These are phyloP conservation scores for Diplodus puntazzo DNA, from an alignment of 2,797 vertebrate genomes.

Conservation along the genomic window DNA sequence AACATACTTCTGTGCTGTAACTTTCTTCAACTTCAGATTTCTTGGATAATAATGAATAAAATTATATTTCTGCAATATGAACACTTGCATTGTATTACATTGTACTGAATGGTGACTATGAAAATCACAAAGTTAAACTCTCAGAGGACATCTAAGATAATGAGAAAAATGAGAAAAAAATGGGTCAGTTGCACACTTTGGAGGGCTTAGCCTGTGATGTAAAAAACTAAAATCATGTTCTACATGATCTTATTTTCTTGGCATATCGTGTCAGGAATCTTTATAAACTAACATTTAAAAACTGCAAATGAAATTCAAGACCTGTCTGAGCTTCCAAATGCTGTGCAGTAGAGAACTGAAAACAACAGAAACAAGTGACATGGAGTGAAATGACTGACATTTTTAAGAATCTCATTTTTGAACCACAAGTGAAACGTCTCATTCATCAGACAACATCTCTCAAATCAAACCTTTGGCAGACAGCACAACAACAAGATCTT, in stretches of 20 bases:
- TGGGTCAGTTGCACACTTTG: no score
- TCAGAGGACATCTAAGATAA: not conserved
- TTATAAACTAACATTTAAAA: slow-evolving; percentile 1
- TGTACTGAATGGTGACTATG: slow-evolving; percentile 5
- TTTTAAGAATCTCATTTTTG: slow-evolving; percentile 28
- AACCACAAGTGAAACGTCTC: slow-evolving; percentile 43
- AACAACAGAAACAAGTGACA: slow-evolving; percentile 15
- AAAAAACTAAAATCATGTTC: not conserved
- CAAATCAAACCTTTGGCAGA: slow-evolving; percentile 70
- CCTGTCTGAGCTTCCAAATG: not conserved
- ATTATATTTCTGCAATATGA: slow-evolving; percentile 50
- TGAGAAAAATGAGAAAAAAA: no score
- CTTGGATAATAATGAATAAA: slow-evolving; percentile 50
- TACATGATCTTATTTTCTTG: no score
- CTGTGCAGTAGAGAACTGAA: not conserved
- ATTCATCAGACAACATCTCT: slow-evolving; percentile 40
- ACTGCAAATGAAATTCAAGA: slow-evolving; percentile 1
- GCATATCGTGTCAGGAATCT: not conserved
- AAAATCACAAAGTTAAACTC: not conserved
- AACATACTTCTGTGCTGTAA: slow-evolving; percentile 7
- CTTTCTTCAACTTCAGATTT: slow-evolving; percentile 24
- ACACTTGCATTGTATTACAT: not conserved
- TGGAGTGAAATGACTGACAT: slow-evolving; percentile 3
- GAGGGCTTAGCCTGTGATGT: not conserved
- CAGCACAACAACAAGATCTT: slow-evolving; percentile 24